Conservation (phyloP, 37 sponge, comb jelly and placozoan species). For the Eunapius fragilis region DNA sequence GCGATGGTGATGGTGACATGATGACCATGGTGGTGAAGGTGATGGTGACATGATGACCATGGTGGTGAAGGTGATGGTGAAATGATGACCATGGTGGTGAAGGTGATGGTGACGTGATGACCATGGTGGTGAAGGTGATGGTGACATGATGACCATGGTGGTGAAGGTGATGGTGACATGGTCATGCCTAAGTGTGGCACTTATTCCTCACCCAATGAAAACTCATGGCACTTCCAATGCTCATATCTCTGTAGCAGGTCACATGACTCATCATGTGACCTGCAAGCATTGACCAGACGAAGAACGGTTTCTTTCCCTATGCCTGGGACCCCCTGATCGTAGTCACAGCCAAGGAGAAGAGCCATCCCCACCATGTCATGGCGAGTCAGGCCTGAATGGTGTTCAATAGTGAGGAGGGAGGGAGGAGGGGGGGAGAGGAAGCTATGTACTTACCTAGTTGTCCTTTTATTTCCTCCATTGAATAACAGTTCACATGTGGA, state of each 20-base stretch:
- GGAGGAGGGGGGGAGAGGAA: not conserved
- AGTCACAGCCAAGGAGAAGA: constrained; percentile 84
- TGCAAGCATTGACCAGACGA: constrained; percentile 7
- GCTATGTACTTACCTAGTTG: not conserved
- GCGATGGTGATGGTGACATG: too few relatives aligned
- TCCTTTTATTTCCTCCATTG: too few relatives aligned
- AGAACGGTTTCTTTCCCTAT: constrained; percentile 54
- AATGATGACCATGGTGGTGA: too few relatives aligned
- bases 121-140: too few relatives aligned
- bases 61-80: too few relatives aligned
- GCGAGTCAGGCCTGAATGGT: constrained; percentile 44
- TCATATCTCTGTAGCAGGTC: constrained; percentile 3
- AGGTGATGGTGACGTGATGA: too few relatives aligned
- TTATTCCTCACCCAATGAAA: not conserved
- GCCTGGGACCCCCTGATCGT: constrained; percentile 71
- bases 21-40: too few relatives aligned
- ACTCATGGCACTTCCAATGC: not conserved
- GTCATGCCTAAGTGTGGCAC: too few relatives aligned
- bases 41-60: too few relatives aligned
- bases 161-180: too few relatives aligned
- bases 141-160: too few relatives aligned
- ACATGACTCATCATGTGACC: constrained; percentile 2
- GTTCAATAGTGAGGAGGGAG: not conserved
- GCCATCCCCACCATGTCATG: constrained; percentile 65
- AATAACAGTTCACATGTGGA: too few relatives aligned